A percentile compares a stretch with the other conserved stretches of the same genome.
Evolutionary conservation across 2,797 vertebrate species (phyloP).

Genomic region (Eutrigla gurnardus): DNA sequence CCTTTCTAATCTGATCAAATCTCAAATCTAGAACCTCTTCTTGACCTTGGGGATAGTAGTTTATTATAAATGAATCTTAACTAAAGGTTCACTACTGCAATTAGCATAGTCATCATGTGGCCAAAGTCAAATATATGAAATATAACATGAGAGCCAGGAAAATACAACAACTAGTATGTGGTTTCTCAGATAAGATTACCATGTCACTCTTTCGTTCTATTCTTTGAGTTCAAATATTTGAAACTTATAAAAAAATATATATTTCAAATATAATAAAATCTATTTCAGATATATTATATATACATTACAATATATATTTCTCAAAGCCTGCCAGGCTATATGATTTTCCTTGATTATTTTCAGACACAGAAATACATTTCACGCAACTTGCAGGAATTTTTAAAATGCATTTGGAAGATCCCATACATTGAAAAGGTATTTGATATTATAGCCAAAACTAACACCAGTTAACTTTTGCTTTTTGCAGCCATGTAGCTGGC

Average conservation of each 20-base stretch:
- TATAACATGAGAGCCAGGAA: too few species aligned
- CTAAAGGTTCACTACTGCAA: not conserved
- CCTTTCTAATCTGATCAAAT: conserved; percentile 17
- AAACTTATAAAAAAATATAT: conserved; percentile 10
- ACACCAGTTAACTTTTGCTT: not conserved
- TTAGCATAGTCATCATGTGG: not conserved
- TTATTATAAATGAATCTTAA: conserved; percentile 2
- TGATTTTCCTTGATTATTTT: conserved; percentile 9
- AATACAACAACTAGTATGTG: not conserved
- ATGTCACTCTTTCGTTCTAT: not conserved
- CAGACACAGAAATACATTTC: conserved; percentile 13
- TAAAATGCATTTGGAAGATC: conserved; percentile 10
- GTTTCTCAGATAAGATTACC: conserved; percentile 5
- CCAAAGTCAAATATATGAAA: not conserved
- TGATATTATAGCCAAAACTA: not conserved
- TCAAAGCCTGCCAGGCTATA: conserved; percentile 9
- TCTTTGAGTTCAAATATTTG: conserved; percentile 15
- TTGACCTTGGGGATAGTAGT: not conserved
- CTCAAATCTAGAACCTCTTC: not conserved
- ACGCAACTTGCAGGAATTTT: conserved; percentile 6
- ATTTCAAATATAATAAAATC: conserved; percentile 6
- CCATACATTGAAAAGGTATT: conserved; percentile 12
- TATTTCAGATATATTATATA: conserved; percentile 8
- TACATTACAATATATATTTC: conserved; percentile 9
- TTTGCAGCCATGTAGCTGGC: not conserved